Percentiles rank a stretch among this genome's conserved stretches.
Conservation (phyloP, 1,140 invertebrate genomes). For the Temnothorax curvispinosus region DNA sequence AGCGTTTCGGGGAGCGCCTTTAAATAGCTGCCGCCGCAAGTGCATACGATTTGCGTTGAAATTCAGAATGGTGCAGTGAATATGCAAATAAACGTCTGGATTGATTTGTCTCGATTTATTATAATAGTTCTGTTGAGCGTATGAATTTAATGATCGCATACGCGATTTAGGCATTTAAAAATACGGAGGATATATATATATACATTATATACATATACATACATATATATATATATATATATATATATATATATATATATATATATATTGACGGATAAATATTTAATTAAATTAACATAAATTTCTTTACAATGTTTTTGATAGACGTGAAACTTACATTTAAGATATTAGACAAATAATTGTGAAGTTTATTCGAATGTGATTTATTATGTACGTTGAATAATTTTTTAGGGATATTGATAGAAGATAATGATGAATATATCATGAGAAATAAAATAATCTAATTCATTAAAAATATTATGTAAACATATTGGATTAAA, state of each 20-base stretch:
- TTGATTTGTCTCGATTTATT: not conserved
- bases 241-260: too few relatives aligned
- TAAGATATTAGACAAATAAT: not conserved
- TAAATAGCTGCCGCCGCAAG: slow-evolving; percentile 21
- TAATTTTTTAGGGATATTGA: not conserved
- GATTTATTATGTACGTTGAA: not conserved
- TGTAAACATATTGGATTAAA: not conserved
- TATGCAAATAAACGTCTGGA: not conserved
- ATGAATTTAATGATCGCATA: not conserved
- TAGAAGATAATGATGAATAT: not conserved
- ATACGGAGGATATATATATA: not conserved
- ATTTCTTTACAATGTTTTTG: not conserved
- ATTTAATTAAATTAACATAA: not conserved
- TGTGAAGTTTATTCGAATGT: not conserved
- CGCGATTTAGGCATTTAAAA: not conserved
- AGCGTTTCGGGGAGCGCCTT: not conserved
- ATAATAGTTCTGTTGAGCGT: not conserved
- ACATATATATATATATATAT: too few relatives aligned
- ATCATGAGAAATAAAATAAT: too few relatives aligned
- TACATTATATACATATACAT: too few relatives aligned
- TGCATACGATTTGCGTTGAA: not conserved
- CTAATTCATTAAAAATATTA: slow-evolving; percentile 1
- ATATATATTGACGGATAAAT: not conserved
- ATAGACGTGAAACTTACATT: not conserved
- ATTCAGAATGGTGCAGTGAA: not conserved